Percentiles rank a stretch among this genome's conserved stretches.
phyloP scores from a whole-genome alignment of 2,113 vertebrate genomes.

The Prinia subflava region DNA sequence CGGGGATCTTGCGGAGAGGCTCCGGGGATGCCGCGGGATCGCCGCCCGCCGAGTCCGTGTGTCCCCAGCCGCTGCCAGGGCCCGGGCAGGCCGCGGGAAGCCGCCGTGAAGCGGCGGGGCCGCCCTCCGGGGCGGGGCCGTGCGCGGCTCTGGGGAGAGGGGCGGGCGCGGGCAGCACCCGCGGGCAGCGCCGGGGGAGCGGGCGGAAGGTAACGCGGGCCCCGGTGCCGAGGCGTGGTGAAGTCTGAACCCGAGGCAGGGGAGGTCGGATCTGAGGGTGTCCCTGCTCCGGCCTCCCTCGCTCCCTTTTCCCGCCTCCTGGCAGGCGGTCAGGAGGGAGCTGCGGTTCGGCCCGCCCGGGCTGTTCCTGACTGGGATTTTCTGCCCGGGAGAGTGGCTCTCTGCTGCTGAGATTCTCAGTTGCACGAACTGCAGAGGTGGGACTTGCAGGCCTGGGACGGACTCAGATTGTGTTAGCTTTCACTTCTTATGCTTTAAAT shows the following conservation, averaged over 20 bases:
- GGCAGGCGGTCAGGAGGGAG: not conserved
- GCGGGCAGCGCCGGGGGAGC: not conserved
- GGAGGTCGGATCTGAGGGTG: not conserved
- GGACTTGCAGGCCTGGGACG: not conserved
- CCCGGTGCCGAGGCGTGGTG: too few species aligned
- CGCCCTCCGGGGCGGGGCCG: not conserved
- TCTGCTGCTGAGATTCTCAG: fast-evolving
- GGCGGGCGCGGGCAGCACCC: not conserved
- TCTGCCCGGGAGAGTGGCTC: not conserved
- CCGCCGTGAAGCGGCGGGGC: not conserved
- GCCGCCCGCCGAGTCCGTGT: fast-evolving
- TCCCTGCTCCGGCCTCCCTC: too few species aligned
- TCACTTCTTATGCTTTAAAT: not conserved
- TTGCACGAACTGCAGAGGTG: fast-evolving
- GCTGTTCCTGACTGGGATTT: fast-evolving
- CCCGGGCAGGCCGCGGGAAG: fast-evolving
- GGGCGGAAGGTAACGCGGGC: not conserved
- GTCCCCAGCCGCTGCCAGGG: fast-evolving
- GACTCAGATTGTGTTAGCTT: fast-evolving
- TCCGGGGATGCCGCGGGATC: fast-evolving
- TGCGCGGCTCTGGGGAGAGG: not conserved
- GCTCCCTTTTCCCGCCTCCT: fast-evolving
- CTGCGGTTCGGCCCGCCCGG: fast-evolving
- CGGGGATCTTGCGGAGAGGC: not conserved
- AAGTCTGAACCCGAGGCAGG: not conserved